Conservation (phyloP, 2,797 vertebrate species). For the Myotis pilosus region DNA sequence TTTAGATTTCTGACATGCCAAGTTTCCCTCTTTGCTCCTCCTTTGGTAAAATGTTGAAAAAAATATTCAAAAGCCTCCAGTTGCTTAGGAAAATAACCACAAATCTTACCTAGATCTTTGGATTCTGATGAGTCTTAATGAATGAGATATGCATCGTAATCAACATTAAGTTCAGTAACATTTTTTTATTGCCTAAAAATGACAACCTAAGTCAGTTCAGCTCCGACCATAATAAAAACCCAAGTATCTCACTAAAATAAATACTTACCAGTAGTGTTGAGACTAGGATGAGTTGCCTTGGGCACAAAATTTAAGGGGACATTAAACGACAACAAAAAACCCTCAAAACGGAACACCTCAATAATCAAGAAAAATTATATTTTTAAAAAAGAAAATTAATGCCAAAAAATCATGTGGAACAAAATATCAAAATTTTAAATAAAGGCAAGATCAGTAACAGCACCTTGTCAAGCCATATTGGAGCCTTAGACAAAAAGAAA, state of each 20-base stretch:
- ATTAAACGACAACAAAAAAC: background rate
- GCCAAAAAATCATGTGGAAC: slow-evolving; percentile 22
- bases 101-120: slow-evolving; percentile 52
- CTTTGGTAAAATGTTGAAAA: slow-evolving; percentile 76
- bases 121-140: slow-evolving; percentile 60
- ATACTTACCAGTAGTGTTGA: slow-evolving; percentile 51
- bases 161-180: slow-evolving; percentile 77
- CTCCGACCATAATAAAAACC: slow-evolving; percentile 74
- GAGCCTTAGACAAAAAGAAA: background rate
- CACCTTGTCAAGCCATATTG: background rate
- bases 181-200: slow-evolving; percentile 79
- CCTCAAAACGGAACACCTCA: background rate
- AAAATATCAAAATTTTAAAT: slow-evolving; percentile 38
- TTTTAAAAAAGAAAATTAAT: background rate
- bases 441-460: background rate
- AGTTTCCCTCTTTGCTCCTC: background rate
- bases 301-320: slow-evolving; percentile 28
- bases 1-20: slow-evolving; percentile 53
- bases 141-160: slow-evolving; percentile 69
- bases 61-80: slow-evolving; percentile 69
- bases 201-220: slow-evolving; percentile 73
- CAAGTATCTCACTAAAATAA: slow-evolving; percentile 69
- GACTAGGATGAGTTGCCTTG: background rate
- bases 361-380: slow-evolving; percentile 18
- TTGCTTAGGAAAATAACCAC: background rate